Conservation (phyloP, 1,140 invertebrate genomes). For the Drosophila eugracilis region DNA sequence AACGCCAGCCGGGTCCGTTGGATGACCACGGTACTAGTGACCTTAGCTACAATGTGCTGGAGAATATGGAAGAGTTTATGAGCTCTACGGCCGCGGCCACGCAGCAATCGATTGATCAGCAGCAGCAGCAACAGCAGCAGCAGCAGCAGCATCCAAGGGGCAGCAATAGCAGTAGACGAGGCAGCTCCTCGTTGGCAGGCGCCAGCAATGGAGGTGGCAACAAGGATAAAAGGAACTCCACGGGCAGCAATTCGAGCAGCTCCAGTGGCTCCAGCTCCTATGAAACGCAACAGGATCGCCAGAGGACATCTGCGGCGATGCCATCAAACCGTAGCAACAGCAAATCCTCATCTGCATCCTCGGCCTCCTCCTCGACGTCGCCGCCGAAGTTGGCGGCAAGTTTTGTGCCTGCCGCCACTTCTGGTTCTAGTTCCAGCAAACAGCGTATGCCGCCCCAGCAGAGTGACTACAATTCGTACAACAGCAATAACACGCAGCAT, state of each 20-base stretch:
- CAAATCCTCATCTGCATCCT: conserved; percentile 42
- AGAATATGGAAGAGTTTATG: conserved; percentile 79
- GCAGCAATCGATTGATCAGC: conserved; percentile 27
- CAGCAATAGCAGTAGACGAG: conserved; percentile 24
- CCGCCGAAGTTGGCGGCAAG: conserved; percentile 65
- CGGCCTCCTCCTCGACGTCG: conserved; percentile 34
- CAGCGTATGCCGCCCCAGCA: conserved; percentile 39
- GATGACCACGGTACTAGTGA: conserved; percentile 74
- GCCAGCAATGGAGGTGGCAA: conserved; percentile 11
- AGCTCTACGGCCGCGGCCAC: conserved; percentile 46
- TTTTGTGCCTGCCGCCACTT: conserved; percentile 55
- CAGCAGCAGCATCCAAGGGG: conserved; percentile 43
- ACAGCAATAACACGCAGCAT: conserved; percentile 60
- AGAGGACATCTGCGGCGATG: conserved; percentile 32
- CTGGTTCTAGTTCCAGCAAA: conserved; percentile 17
- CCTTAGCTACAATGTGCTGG: conserved; percentile 78
- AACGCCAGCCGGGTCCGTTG: conserved; percentile 58
- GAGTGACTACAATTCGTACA: conserved; percentile 45
- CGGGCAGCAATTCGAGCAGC: conserved; percentile 68
- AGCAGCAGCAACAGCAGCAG: conserved; percentile 40
- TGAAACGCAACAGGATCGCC: conserved; percentile 65
- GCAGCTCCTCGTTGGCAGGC: conserved; percentile 33
- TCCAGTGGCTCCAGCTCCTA: conserved; percentile 67
- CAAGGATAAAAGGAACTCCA: conserved; percentile 70
- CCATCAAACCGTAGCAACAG: conserved; percentile 27